Percentiles rank a stretch among this genome's conserved stretches.
Evolutionary conservation across 2,888 invertebrate species (phyloP).

Genomic region (Yponomeuta evonymella): DNA sequence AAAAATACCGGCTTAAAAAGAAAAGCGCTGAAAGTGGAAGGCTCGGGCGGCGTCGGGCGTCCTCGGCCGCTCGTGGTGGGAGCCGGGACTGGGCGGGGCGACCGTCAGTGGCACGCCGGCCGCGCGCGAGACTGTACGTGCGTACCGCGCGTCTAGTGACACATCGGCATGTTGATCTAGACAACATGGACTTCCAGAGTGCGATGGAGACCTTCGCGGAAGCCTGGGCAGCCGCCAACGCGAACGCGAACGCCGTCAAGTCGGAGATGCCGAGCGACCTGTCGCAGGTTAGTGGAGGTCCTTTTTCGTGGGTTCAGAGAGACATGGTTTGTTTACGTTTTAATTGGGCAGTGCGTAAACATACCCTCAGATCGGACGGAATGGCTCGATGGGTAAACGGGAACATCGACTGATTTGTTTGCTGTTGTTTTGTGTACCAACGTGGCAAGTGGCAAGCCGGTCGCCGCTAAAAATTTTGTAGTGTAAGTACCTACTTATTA

Average conservation of each 20-base stretch:
- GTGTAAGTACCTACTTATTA: too few relatives aligned
- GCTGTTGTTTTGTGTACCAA: too few relatives aligned
- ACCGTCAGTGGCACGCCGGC: slow-evolving; percentile 78
- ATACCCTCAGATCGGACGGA: too few relatives aligned
- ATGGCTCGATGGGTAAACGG: too few relatives aligned
- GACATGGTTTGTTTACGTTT: background rate
- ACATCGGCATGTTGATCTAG: slow-evolving; percentile 71
- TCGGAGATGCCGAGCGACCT: slow-evolving; percentile 76
- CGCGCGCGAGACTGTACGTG: slow-evolving; percentile 75
- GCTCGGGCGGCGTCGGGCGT: slow-evolving; percentile 73
- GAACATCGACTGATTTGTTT: too few relatives aligned
- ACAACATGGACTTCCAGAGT: slow-evolving; percentile 96
- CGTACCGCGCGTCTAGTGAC: slow-evolving; percentile 42
- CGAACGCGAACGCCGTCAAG: slow-evolving; percentile 78
- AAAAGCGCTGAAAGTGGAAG: slow-evolving; percentile 76
- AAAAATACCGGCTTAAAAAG: slow-evolving; percentile 75
- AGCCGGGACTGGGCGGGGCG: slow-evolving; percentile 72
- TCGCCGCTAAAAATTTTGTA: too few relatives aligned
- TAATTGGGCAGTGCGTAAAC: background rate
- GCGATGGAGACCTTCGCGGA: slow-evolving; percentile 99
- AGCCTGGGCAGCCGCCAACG: slow-evolving; percentile 95
- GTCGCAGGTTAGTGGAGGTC: slow-evolving; percentile 79
- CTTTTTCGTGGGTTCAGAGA: background rate
- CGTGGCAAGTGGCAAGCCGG: too few relatives aligned
- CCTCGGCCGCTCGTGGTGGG: slow-evolving; percentile 41